Evolutionary conservation across 2,113 vertebrate genomes (phyloP).

Genomic region (Sterna hirundo): DNA sequence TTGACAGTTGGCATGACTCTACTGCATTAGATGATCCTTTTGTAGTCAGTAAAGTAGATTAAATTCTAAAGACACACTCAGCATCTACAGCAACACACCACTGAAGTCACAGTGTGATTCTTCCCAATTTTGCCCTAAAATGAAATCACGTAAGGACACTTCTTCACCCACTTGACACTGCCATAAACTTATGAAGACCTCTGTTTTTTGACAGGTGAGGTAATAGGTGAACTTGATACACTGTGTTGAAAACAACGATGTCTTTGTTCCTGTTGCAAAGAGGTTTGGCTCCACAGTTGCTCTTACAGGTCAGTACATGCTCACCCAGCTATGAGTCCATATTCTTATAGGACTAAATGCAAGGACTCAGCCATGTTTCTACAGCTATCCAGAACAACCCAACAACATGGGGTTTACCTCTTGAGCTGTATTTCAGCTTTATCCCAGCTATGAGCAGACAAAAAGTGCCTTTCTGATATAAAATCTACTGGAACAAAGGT

Average conservation of each 20-base stretch:
- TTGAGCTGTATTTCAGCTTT: background rate
- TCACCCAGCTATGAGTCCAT: rapidly evolving
- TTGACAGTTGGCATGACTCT: conserved; percentile 18
- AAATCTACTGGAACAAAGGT: background rate
- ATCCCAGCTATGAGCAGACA: background rate
- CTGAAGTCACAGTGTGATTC: background rate
- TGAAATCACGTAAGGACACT: background rate
- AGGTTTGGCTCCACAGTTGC: background rate
- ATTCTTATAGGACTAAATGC: background rate
- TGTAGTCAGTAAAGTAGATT: background rate
- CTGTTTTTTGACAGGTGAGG: background rate
- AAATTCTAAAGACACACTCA: background rate
- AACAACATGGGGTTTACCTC: background rate
- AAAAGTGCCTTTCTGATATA: background rate
- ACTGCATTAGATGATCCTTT: background rate
- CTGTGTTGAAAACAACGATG: background rate
- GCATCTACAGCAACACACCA: background rate
- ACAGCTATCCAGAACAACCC: background rate
- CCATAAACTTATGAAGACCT: background rate
- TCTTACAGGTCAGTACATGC: background rate
- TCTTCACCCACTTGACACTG: rapidly evolving
- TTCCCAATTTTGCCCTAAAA: background rate
- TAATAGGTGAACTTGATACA: background rate
- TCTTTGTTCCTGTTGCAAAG: background rate
- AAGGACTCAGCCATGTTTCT: background rate